Evolutionary conservation across 2,888 invertebrate species (phyloP), one percentile per base, ranked within the genome.

Genomic region (Cantharis lateralis): DNA sequence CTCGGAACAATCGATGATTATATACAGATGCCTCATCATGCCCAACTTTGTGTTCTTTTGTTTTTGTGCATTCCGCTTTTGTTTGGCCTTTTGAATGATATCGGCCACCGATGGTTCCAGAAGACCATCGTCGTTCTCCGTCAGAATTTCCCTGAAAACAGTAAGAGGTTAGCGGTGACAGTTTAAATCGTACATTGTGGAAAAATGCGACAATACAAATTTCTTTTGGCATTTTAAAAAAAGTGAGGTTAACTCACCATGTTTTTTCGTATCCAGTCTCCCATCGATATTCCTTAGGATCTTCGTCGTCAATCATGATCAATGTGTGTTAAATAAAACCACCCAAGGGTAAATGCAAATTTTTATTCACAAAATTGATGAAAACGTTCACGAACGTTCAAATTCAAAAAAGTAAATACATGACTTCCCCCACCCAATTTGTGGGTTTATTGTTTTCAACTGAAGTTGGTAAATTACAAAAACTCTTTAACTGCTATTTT

Each of bases 1-100:
- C 84, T 96, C 95, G 0, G 99, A 99, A 86, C 96, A 95, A 88
- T 99, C 99, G 3, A 99, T 88, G 18, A 99, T 92, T 2, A 99
- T 88, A 85, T 94, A 96, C 74, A 99, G 88, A 88, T 99, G 98
- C 69, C 99, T 91, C 99, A 99, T 99, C 98, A 99, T 99, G 61
- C 99, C 99, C 32, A 99, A 91, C 75, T 97, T 93, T 64, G 96
- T 94, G 80, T 96, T 95, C 10, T 93, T 92, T 78, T 91, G 91
- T 80, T 94, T 93, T 64, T 94, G 92, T 48, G 92, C 90, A 78
- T 93, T 93, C 0, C 95, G 91, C 86, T 95, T 94, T 32, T 96
- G 91, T 86, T 95, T 96, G 0, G 97, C 96, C 86, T 95, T 94
- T 85, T 96, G 95, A 72, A 98, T 95, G 81, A 97, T 95, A 84